These are phyloP conservation scores for Plutella xylostella DNA, from an alignment of 2,888 invertebrate species.

Conservation along the genomic window DNA sequence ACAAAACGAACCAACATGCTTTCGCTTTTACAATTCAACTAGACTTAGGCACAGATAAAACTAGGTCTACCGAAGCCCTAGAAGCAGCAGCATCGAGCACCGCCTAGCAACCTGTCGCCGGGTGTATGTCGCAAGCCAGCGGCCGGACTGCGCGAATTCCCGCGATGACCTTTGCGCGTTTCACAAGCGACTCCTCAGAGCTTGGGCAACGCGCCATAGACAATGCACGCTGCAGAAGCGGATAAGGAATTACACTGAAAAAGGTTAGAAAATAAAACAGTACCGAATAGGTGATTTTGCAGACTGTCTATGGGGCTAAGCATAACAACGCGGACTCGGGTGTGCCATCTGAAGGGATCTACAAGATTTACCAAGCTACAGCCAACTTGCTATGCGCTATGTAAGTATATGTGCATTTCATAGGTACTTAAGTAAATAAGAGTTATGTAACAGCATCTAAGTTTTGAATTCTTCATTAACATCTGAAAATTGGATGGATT, in stretches of 20 bases:
- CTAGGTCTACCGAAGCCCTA: background rate
- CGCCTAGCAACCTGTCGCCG: background rate
- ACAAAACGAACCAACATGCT: too few relatives aligned
- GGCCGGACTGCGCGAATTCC: constrained; percentile 63
- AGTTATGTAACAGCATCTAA: too few relatives aligned
- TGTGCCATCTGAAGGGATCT: too few relatives aligned
- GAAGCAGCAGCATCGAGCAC: background rate
- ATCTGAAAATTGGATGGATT: too few relatives aligned
- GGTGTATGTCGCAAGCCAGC: background rate
- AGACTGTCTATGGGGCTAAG: background rate
- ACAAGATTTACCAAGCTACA: background rate
- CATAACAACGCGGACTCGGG: background rate
- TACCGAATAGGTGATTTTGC: too few relatives aligned
- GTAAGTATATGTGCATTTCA: too few relatives aligned
- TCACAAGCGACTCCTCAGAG: constrained; percentile 10
- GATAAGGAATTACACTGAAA: background rate
- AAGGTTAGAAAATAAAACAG: background rate
- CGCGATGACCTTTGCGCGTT: constrained; percentile 66
- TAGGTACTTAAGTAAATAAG: too few relatives aligned
- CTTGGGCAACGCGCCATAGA: background rate
- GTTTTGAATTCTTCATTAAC: too few relatives aligned
- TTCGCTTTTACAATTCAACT: too few relatives aligned
- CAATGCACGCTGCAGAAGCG: background rate
- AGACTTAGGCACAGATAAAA: background rate
- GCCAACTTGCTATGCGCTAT: background rate